phyloP scores from a whole-genome alignment of 2,797 vertebrate species.

The Mastacembelus armatus region DNA sequence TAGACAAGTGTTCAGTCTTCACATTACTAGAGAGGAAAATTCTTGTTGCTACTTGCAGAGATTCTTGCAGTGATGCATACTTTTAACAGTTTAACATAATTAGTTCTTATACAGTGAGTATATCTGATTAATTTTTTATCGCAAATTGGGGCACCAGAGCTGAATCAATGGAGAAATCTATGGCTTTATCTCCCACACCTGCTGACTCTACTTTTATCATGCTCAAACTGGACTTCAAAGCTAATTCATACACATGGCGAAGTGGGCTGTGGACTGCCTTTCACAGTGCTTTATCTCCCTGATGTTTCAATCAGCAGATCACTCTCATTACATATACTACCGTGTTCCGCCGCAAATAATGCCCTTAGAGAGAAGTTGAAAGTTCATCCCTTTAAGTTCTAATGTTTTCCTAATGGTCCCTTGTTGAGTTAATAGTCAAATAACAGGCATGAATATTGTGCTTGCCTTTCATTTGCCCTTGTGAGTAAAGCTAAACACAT shows the following conservation, averaged over 20 bases:
- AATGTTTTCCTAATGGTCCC: slow-evolving; percentile 80
- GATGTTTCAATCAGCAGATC: slow-evolving; percentile 54
- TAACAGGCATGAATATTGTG: slow-evolving; percentile 66
- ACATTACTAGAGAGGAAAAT: slow-evolving; percentile 30
- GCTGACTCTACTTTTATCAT: slow-evolving; percentile 51
- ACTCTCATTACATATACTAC: slow-evolving; percentile 47
- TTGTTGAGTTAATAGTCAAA: slow-evolving; percentile 79
- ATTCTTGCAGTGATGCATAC: slow-evolving; percentile 21
- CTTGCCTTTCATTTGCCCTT: slow-evolving; percentile 64
- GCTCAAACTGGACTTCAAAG: slow-evolving; percentile 52
- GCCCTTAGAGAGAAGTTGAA: slow-evolving; percentile 67
- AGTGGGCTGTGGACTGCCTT: slow-evolving; percentile 15
- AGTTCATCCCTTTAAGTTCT: slow-evolving; percentile 76
- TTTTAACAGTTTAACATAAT: slow-evolving; percentile 21
- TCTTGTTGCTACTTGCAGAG: slow-evolving; percentile 32
- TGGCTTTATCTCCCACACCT: slow-evolving; percentile 19
- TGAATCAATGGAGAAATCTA: slow-evolving; percentile 29
- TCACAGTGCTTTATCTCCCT: slow-evolving; percentile 48
- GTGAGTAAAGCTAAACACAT: slow-evolving; percentile 73
- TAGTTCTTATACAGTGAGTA: slow-evolving; percentile 16
- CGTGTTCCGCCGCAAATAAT: slow-evolving; percentile 45
- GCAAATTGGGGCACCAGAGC: not conserved
- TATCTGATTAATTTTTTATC: slow-evolving; percentile 29
- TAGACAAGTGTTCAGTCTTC: slow-evolving; percentile 32
- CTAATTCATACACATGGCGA: slow-evolving; percentile 24